phyloP scores from a whole-genome alignment of 2,113 vertebrate genomes.

The Zingel zingel region DNA sequence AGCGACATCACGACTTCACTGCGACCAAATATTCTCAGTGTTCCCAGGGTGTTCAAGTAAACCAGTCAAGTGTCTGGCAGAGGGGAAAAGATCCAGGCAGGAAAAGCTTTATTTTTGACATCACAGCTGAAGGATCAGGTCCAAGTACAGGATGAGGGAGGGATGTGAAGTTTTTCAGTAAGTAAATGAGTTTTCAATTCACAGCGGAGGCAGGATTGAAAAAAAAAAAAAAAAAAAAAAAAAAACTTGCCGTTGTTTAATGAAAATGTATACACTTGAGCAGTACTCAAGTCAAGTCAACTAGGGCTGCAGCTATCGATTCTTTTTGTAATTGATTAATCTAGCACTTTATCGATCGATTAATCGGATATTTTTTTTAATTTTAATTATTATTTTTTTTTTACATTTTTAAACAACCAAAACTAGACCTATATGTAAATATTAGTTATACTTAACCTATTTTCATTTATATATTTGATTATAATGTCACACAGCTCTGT shows the following conservation, averaged over 20 bases:
- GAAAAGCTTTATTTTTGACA: constrained; percentile 33
- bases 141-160: constrained; percentile 11
- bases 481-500: too few relatives aligned
- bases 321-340: too few relatives aligned
- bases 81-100: background rate
- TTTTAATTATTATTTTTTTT: too few relatives aligned
- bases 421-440: too few relatives aligned
- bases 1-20: background rate
- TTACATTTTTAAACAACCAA: too few relatives aligned
- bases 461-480: too few relatives aligned
- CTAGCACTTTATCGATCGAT: too few relatives aligned
- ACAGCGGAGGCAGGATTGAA: background rate
- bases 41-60: background rate
- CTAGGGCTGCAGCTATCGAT: too few relatives aligned
- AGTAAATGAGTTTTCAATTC: constrained; percentile 27
- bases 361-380: too few relatives aligned
- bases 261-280: background rate
- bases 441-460: too few relatives aligned
- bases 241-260: background rate
- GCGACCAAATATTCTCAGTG: background rate
- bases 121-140: constrained; percentile 40
- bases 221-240: constrained; percentile 4
- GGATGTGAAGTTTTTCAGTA: constrained; percentile 22
- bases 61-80: background rate
- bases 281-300: background rate